Base-by-base conservation (phyloP, 2,113 vertebrate species). In the Sturnus vulgaris region DNA sequence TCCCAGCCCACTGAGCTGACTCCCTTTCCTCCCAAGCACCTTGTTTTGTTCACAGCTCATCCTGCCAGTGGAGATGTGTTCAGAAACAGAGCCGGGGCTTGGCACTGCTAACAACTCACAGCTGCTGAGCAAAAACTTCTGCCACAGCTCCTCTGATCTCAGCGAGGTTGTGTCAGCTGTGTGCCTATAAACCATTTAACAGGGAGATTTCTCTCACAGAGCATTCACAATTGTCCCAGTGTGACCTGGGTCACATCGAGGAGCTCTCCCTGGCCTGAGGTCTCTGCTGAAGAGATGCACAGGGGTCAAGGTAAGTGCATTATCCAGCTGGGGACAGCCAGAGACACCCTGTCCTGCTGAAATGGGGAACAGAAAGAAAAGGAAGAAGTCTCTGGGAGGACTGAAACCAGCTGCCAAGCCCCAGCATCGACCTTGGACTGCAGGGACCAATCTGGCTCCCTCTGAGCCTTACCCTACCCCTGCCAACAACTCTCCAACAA, bases 1-100 rank as follows among this genome's bases (percentile, higher is more conserved):
- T 61, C 76, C 80, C 83, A 81, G 55, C 31, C 72, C 79, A 55
- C 11, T 2, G 3, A 91, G 49, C 60, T 52, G 44, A 18, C 20
- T 81, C 49, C 13, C 39, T 33, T 44, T 81, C 72, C 65, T 72
- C 55, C 44, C 80, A 35, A 93, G 33, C 31, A 60, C 75, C 71
- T 86, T 68, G 72, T 63, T 90, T 72, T 55, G 60, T 40, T 94
- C 92, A 37, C 69, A 85, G 93, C 91, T 64, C 78, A 50, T 57
- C 64, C 66, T 86, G 56, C 64, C 55, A 49, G 49, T 4, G 1
- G 33, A 71, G 80, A 78, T n/a, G 17, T 61, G 83, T 69, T 88
- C 81, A 72, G 88, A 89, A 84, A 65, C 25, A n/a, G 72, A 88
- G 59, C 3, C 0, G 0, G 33, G 72, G 42, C 84, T 82, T 16